phyloP scores from a whole-genome alignment of 1,140 invertebrate genomes.

The Orchesella cincta region DNA sequence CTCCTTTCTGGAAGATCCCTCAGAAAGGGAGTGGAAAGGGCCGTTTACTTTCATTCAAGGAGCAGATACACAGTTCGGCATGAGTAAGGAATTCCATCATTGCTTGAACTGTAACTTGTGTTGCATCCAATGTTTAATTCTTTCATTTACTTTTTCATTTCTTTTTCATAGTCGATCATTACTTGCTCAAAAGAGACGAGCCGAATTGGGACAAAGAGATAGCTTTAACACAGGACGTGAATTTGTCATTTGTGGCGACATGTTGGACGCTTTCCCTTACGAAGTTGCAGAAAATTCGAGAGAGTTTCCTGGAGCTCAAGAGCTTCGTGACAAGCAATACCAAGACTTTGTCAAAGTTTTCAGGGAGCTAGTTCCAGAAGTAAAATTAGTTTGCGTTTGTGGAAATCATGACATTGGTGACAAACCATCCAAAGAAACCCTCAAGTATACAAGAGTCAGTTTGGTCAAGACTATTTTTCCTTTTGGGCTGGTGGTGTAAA shows the following conservation, averaged over 20 bases:
- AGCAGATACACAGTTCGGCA: conserved; percentile 62
- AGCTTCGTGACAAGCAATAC: conserved; percentile 55
- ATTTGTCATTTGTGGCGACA: conserved; percentile 65
- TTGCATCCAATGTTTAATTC: not conserved
- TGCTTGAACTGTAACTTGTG: not conserved
- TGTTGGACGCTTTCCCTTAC: conserved; percentile 60
- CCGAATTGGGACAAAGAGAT: conserved; percentile 61
- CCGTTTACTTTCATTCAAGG: conserved; percentile 60
- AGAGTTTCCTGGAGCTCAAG: not conserved
- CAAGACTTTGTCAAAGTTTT: conserved; percentile 58
- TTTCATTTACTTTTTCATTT: not conserved
- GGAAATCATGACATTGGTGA: conserved; percentile 65
- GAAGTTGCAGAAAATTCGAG: no score
- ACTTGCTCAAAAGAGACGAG: conserved; percentile 51
- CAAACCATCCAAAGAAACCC: conserved; percentile 56
- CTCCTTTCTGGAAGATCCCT: conserved; percentile 22
- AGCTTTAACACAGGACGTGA: conserved; percentile 54
- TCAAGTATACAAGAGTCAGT: conserved; percentile 57
- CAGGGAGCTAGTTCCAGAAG: conserved; percentile 56
- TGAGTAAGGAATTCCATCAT: conserved; percentile 57
- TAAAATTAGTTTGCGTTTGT: conserved; percentile 62
- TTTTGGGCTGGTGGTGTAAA: conserved; percentile 62
- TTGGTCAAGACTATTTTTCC: conserved; percentile 63
- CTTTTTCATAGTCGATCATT: conserved; percentile 43
- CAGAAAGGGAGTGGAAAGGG: conserved; percentile 52